Evolutionary conservation across 1,140 invertebrate genomes (phyloP), one percentile per base, ranked within the genome.

Genomic region (Hydropsyche tenuis): DNA sequence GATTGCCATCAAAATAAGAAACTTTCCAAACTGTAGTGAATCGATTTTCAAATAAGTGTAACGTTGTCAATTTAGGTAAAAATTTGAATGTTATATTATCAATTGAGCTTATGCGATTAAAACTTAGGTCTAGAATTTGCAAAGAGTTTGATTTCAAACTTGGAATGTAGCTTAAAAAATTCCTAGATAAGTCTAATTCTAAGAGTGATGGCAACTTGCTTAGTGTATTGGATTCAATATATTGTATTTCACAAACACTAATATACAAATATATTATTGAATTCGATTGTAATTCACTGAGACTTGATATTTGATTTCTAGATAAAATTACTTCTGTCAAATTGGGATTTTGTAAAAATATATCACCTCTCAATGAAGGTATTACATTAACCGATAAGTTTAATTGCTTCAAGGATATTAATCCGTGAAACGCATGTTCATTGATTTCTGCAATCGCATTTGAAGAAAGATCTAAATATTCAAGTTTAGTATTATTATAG

Each of bases 361-460:
- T 82, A 25, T 88, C 85, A 73, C 83, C 81, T 48, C 86, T 85
- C 70, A 92, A 75, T 1, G 79, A 75, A 0, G 82, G 83, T 65
- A 93, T 88, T 75, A 87, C 85, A 78, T 93, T 93, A 80, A 86
- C 87, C 0, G 91, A 91, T 65, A 91, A 80, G 80, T 91, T 90
- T 45, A 91, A 78, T 65, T 84, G 77, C 75, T 86, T 85, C 0
- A 91, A 75, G n/a, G 84, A 80, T n/a, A 80, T 81, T 12, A 90
- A 81, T 0, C 86, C 85, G 23, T 79, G 78, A 75, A 92, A 92
- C 1, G 87, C 85, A 56, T 85, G 82, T 16, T 81, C 78, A 69
- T 87, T 85, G 16, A 92, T 78, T 0, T 81, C 75, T 3, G 84
- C 85, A 7, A 92, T 84, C 45, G 85, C 85, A 79, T 92, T 92